Percentiles rank a stretch among this genome's conserved stretches.
phyloP scores from a whole-genome alignment of 2,888 invertebrate species.

The Tachystola acroxantha region DNA sequence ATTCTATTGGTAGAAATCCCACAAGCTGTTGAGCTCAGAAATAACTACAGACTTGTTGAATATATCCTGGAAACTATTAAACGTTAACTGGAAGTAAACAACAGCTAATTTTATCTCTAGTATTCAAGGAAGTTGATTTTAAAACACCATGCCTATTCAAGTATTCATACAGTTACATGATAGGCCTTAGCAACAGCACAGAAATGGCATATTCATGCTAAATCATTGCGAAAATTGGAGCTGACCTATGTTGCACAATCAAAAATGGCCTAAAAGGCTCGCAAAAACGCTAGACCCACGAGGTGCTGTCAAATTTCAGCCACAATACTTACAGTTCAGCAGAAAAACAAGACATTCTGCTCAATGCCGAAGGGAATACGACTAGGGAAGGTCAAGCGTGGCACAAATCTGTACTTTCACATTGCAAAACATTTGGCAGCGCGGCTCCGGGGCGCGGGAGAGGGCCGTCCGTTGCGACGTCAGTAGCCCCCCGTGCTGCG shows the following conservation, averaged over 20 bases:
- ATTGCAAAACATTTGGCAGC: conserved; percentile 78
- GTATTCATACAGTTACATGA: no score
- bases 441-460: conserved; percentile 67
- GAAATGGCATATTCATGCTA: conserved; percentile 19
- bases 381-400: conserved; percentile 70
- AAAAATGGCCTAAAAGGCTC: conserved; percentile 20
- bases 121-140: neutral
- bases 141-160: neutral
- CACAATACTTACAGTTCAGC: conserved; percentile 46
- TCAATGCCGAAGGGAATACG: conserved; percentile 35
- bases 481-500: conserved; percentile 65
- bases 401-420: conserved; percentile 76
- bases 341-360: conserved; percentile 47
- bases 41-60: no score
- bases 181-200: conserved; percentile 2
- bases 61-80: no score
- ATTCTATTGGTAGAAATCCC: no score
- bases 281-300: conserved; percentile 39
- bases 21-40: no score
- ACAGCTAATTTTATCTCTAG: neutral
- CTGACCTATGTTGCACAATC: conserved; percentile 38
- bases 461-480: conserved; percentile 52
- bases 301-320: conserved; percentile 39
- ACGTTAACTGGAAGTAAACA: no score
- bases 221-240: conserved; percentile 30